Evolutionary conservation across 2,113 vertebrate genomes (phyloP).

Genomic region (Cariama cristata): DNA sequence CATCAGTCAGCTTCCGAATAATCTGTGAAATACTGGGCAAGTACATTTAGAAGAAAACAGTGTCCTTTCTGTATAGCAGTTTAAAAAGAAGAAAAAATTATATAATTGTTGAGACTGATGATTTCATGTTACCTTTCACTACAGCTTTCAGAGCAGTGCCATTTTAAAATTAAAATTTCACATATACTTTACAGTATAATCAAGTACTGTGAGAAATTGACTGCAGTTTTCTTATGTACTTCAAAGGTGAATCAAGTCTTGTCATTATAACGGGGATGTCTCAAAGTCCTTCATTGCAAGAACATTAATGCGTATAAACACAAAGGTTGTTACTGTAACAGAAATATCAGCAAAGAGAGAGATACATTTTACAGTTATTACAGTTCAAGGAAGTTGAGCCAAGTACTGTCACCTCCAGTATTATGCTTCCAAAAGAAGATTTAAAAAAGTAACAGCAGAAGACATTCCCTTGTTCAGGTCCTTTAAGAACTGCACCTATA

Average conservation of each 20-base stretch:
- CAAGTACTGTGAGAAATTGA: neutral
- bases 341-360: neutral
- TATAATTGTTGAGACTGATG: neutral
- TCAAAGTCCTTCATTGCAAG: neutral
- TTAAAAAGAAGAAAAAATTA: too few species aligned
- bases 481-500: neutral
- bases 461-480: neutral
- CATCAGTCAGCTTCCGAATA: neutral
- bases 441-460: neutral
- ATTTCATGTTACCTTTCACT: neutral
- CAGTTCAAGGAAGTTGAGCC: neutral
- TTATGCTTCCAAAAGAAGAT: neutral
- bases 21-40: neutral
- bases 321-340: neutral
- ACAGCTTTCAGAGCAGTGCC: neutral
- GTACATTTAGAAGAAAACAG: neutral
- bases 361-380: neutral
- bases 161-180: neutral
- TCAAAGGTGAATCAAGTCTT: neutral
- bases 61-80: too few species aligned
- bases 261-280: neutral
- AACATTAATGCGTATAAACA: accelerated
- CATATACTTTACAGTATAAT: neutral
- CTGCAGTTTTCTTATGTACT: neutral
- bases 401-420: neutral